Conservation (phyloP, 2,113 vertebrate species). For the Alligator sinensis region DNA sequence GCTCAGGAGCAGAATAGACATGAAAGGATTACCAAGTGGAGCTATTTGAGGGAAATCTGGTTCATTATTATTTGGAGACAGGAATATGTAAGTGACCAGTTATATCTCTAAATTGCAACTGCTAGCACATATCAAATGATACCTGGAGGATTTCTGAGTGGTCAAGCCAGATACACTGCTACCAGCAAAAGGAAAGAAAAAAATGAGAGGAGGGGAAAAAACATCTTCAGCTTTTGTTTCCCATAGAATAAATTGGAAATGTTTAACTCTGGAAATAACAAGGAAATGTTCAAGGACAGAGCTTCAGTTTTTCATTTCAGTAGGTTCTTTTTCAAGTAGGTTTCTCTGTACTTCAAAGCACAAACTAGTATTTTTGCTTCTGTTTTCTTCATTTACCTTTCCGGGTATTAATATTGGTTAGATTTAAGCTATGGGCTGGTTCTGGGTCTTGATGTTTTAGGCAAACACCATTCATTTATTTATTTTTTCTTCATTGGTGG, state of each 20-base stretch:
- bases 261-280: background rate
- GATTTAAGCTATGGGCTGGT: background rate
- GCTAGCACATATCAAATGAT: background rate
- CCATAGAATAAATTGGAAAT: background rate
- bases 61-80: conserved; percentile 46
- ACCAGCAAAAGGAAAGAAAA: background rate
- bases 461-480: background rate
- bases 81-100: conserved; percentile 40
- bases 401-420: background rate
- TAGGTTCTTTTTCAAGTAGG: background rate
- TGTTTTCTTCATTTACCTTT: background rate
- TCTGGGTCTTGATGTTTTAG: background rate
- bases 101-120: conserved; percentile 41
- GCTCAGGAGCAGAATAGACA: conserved; percentile 74
- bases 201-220: background rate
- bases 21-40: conserved; percentile 76
- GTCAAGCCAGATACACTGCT: background rate
- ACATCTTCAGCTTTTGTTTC: background rate
- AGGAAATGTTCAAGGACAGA: background rate
- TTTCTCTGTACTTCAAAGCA: background rate
- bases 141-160: background rate
- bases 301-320: conserved; percentile 28
- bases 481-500: background rate
- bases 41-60: conserved; percentile 52
- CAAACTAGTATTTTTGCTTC: background rate